Evolutionary conservation across 2,113 vertebrate genomes (phyloP).

Genomic region (Platysteira castanea): DNA sequence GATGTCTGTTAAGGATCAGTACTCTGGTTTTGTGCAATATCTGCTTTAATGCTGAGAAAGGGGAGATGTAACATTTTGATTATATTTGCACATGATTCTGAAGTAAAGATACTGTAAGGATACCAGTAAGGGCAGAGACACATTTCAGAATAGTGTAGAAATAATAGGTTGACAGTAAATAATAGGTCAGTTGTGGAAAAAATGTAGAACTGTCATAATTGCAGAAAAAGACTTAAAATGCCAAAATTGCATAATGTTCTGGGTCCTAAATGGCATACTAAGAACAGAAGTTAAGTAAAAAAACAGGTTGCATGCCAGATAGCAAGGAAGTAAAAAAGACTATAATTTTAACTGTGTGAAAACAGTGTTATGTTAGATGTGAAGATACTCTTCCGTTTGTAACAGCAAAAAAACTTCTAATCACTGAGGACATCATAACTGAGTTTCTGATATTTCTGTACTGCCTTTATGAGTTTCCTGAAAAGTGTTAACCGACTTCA

Average conservation of each 20-base stretch:
- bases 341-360: not conserved
- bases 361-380: not conserved
- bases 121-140: not conserved
- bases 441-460: not conserved
- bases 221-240: not conserved
- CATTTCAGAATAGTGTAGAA: not conserved
- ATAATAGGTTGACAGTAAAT: not conserved
- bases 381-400: not conserved
- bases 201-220: not conserved
- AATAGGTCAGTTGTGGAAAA: not conserved
- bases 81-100: not conserved
- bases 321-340: not conserved
- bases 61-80: not conserved
- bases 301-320: not conserved
- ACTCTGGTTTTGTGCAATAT: not conserved
- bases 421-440: not conserved
- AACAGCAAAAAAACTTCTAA: not conserved
- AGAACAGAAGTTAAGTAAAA: not conserved
- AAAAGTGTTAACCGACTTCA: conserved; percentile 19
- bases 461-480: conserved; percentile 41
- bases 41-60: not conserved
- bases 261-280: not conserved
- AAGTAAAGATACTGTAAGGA: not conserved
- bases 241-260: not conserved
- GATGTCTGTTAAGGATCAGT: not conserved